Base-by-base conservation (phyloP, 2,797 vertebrate species). In the Staurois parvus region DNA sequence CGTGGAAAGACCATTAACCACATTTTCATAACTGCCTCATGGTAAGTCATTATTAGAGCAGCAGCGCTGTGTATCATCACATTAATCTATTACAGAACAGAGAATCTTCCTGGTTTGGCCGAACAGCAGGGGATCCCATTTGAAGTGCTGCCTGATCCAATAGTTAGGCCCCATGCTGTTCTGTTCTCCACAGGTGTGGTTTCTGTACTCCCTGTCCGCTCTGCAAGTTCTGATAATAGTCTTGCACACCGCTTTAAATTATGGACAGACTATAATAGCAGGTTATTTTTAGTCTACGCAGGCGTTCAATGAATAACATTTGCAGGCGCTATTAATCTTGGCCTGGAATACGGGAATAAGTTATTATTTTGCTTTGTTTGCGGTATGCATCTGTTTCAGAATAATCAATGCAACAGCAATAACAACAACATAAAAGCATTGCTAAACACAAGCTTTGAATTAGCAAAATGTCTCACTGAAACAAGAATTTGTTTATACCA, bases 141-240 rank as follows among this genome's bases (percentile, higher is more conserved):
- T 81, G 72, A 85, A 85, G 84, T 85, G 64, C 79, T 72, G 73
- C 73, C 68, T 76, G 72, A 85, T 85, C 78, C 84, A 85, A 81
- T 81, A 76, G 72, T 72, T 21, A 26, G 62, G 32, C 45, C 78
- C 48, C 84, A 76, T 80, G 73, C 79, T 81, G 79, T 34, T 52
- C 45, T 68, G 64, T 70, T 75, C 79, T 76, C 84, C 79, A 85
- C 84, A 85, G 84, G 84, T 76, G 79, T 42, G 48, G 37, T 37
- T 81, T 80, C 68, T 76, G 68, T 81, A 81, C 56, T 81, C 78
- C 66, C 24, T 52, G 72, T n/a, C 45, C 52, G 66, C 66, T 40
- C 30, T 69, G n/a, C 37, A 52, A 64, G 21, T 72, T 81, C 28
- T 68, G 72, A 85, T 81, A 85, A 85, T 85, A 81, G 79, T 73